Percentiles rank a stretch among this genome's conserved stretches.
Evolutionary conservation across 2,113 vertebrate genomes (phyloP).

Genomic region (Albula glossodonta): DNA sequence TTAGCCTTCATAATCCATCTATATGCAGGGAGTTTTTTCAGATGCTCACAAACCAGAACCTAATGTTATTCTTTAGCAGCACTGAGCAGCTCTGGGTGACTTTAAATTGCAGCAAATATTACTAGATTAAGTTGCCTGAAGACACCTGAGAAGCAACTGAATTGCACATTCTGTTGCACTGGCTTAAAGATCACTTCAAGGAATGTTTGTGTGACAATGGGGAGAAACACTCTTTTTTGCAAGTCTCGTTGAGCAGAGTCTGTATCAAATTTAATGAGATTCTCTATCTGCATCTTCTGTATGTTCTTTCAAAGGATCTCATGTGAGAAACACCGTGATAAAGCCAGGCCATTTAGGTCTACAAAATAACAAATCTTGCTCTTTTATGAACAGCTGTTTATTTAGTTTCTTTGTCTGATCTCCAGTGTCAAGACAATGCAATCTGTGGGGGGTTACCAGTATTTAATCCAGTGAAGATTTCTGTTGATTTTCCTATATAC

Average conservation of each 20-base stretch:
- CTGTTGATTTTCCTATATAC: not conserved
- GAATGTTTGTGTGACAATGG: not conserved
- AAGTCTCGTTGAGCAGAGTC: not conserved
- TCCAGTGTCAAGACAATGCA: not conserved
- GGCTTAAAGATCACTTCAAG: not conserved
- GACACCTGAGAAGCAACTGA: not conserved
- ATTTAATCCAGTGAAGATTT: not conserved
- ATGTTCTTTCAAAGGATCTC: not conserved
- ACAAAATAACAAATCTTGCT: constrained; percentile 7
- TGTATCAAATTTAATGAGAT: constrained; percentile 13
- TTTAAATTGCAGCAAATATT: not conserved
- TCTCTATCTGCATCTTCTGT: not conserved
- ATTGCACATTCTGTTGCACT: not conserved
- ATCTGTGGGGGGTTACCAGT: not conserved
- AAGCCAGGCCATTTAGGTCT: not conserved
- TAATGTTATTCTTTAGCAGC: not conserved
- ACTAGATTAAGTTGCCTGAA: not conserved
- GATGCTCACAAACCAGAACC: too few relatives aligned
- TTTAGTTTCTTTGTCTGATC: not conserved
- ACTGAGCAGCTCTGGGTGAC: not conserved
- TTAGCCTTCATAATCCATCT: too few relatives aligned
- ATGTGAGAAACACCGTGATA: not conserved
- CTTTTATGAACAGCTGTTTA: not conserved
- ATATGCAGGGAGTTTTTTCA: too few relatives aligned
- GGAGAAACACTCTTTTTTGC: not conserved